Evolutionary conservation across 2,113 vertebrate genomes (phyloP).

Genomic region (Notiomystis cincta): DNA sequence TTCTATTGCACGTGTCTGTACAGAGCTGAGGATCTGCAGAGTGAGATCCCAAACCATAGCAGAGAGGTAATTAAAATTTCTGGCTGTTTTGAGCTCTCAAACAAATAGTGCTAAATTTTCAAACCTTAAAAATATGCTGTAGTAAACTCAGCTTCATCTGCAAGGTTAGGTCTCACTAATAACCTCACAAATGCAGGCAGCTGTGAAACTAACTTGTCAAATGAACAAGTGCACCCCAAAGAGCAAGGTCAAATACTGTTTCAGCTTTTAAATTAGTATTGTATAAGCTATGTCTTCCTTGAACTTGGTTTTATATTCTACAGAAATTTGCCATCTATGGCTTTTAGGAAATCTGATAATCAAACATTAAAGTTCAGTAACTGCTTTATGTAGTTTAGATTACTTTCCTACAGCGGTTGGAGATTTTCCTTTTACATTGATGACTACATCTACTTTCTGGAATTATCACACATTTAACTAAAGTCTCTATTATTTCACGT

Average conservation of each 20-base stretch:
- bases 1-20: not conserved
- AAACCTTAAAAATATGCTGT: not conserved
- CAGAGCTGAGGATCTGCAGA: not conserved
- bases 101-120: not conserved
- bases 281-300: not conserved
- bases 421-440: not conserved
- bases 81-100: not conserved
- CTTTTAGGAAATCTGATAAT: conserved; percentile 35
- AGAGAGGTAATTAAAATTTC: not conserved
- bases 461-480: not conserved
- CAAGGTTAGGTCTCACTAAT: not conserved
- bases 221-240: not conserved
- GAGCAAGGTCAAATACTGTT: conserved; percentile 31
- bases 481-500: not conserved
- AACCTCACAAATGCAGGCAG: not conserved
- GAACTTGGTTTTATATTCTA: conserved; percentile 18
- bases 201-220: not conserved
- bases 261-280: conserved; percentile 34
- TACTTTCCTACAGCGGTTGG: not conserved
- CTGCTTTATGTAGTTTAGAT: conserved; percentile 32
- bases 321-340: not conserved
- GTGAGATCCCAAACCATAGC: not conserved
- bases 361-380: conserved; percentile 14
- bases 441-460: not conserved
- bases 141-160: not conserved